Evolutionary conservation across 2,113 vertebrate species (phyloP).

Genomic region (Chaetodon auriga): DNA sequence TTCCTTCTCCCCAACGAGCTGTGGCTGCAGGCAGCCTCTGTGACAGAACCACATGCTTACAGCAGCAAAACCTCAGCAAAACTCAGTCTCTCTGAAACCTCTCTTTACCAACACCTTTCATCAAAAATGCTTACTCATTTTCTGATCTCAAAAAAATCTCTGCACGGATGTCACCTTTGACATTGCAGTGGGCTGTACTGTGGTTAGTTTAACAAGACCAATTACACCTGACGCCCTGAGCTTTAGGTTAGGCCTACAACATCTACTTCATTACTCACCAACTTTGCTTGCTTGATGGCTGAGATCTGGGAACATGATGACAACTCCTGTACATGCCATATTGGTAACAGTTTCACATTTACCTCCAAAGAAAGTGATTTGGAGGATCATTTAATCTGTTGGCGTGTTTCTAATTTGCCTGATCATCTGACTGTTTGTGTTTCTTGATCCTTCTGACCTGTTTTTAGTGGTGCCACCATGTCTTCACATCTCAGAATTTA

Average conservation of each 20-base stretch:
- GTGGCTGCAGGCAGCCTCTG: slow-evolving; percentile 38
- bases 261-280: neutral
- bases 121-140: slow-evolving; percentile 12
- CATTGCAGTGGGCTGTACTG: neutral
- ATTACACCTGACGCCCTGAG: neutral
- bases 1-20: slow-evolving; percentile 43
- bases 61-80: slow-evolving; percentile 35
- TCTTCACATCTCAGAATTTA: neutral
- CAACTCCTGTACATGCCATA: neutral
- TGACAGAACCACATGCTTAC: slow-evolving; percentile 54
- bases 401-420: neutral
- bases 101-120: neutral
- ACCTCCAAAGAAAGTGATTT: neutral
- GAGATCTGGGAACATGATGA: neutral
- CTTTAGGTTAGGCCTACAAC: neutral
- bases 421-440: neutral
- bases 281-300: too few relatives aligned
- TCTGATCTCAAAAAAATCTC: neutral
- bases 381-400: neutral
- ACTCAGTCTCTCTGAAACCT: slow-evolving; percentile 9
- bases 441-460: neutral
- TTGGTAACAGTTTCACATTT: neutral
- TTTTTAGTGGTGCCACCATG: neutral
- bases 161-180: neutral
- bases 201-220: neutral